Percentiles rank a stretch among this genome's conserved stretches.
phyloP scores from a whole-genome alignment of 1,140 invertebrate genomes.

The Diploscapter pachys region DNA sequence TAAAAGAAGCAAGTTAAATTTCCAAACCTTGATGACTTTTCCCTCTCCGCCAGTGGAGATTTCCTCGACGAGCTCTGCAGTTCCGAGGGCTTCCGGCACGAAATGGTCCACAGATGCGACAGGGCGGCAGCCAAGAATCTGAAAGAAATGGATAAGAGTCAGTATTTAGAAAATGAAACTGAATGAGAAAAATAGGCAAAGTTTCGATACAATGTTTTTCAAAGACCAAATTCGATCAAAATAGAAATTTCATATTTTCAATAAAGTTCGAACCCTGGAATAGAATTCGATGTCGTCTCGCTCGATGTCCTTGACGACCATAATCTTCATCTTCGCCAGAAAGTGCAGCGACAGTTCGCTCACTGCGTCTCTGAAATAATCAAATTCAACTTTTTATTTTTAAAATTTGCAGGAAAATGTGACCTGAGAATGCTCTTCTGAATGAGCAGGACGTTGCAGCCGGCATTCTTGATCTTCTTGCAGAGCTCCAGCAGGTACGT shows the following conservation, averaged over 20 bases:
- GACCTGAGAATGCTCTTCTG: constrained; percentile 88
- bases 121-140: constrained; percentile 86
- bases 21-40: constrained; percentile 79
- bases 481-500: constrained; percentile 97
- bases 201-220: no score
- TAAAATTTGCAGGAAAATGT: no score
- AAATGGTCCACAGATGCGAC: constrained; percentile 99
- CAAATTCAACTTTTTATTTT: no score
- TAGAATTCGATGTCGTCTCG: constrained; percentile 95
- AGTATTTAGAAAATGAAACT: background rate
- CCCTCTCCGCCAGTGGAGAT: constrained; percentile 76
- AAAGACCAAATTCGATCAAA: no score
- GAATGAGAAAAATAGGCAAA: no score
- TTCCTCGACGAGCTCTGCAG: constrained; percentile 91
- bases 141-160: no score
- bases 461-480: constrained; percentile 96
- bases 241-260: no score
- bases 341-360: constrained; percentile 96
- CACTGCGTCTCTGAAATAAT: constrained; percentile 85
- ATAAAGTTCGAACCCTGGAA: constrained; percentile 65
- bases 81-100: constrained; percentile 80
- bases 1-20: no score
- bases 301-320: constrained; percentile 97
- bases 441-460: constrained; percentile 93
- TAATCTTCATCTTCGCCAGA: constrained; percentile 96